Evolutionary conservation across 2,113 vertebrate species (phyloP).

Genomic region (Sphyrna mokarran): DNA sequence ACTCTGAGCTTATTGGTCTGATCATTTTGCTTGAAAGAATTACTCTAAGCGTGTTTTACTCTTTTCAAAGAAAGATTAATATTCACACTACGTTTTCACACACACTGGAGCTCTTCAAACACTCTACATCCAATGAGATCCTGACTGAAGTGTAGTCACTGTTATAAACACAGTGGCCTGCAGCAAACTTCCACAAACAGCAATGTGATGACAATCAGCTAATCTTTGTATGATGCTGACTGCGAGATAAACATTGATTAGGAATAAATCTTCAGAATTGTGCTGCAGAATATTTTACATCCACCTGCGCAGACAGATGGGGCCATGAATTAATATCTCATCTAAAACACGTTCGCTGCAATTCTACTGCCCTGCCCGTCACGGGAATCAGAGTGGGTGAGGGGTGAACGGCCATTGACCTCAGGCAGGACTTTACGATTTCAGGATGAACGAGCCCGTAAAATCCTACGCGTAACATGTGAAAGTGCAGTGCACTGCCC

Average conservation of each 20-base stretch:
- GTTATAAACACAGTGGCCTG: neutral
- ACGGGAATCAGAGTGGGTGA: too few species aligned
- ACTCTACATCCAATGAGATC: neutral
- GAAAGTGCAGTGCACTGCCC: neutral
- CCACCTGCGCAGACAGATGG: neutral
- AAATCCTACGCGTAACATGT: too few species aligned
- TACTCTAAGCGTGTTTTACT: neutral
- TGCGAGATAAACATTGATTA: neutral
- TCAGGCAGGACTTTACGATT: too few species aligned
- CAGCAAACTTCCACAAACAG: neutral
- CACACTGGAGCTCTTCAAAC: neutral
- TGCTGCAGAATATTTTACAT: neutral
- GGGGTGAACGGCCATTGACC: too few species aligned
- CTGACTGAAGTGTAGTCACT: neutral
- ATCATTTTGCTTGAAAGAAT: neutral
- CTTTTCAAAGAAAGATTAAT: neutral
- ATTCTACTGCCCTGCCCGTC: too few species aligned
- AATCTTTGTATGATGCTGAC: neutral
- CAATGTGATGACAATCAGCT: neutral
- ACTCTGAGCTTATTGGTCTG: neutral
- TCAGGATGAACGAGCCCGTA: too few species aligned
- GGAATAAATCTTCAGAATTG: neutral
- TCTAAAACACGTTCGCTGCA: neutral
- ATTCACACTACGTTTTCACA: neutral
- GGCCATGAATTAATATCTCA: neutral